Evolutionary conservation across 2,113 vertebrate species (phyloP).

Genomic region (Dicrurus megarhynchus): DNA sequence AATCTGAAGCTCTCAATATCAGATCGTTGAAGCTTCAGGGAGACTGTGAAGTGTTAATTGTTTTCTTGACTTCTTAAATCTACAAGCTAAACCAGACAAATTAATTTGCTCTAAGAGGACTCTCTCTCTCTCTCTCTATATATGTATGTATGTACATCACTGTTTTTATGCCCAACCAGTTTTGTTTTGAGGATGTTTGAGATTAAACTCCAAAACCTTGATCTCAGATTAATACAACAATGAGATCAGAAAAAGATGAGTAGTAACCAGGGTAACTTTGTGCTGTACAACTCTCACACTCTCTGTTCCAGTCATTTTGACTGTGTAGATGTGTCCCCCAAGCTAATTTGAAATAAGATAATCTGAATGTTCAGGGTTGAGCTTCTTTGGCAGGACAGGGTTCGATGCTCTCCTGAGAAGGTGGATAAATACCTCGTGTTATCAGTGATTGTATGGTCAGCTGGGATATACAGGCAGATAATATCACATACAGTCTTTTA

Average conservation of each 20-base stretch:
- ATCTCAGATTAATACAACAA: background rate
- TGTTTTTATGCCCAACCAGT: rapidly evolving
- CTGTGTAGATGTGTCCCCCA: background rate
- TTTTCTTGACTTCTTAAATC: background rate
- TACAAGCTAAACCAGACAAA: background rate
- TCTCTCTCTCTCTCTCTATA: rapidly evolving
- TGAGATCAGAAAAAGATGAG: background rate
- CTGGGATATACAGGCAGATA: background rate
- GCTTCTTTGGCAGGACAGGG: background rate
- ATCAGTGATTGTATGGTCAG: background rate
- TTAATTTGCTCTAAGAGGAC: background rate
- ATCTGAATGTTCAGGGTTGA: background rate
- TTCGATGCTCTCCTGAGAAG: background rate
- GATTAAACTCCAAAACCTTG: background rate
- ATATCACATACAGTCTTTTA: rapidly evolving
- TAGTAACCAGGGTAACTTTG: background rate
- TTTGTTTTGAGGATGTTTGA: background rate
- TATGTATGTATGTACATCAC: rapidly evolving
- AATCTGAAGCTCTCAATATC: background rate
- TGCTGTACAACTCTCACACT: background rate
- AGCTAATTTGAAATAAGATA: background rate
- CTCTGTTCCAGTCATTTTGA: too few relatives aligned
- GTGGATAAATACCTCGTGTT: background rate
- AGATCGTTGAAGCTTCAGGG: background rate
- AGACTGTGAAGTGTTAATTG: background rate